Base-by-base conservation (phyloP, 1,140 invertebrate species). In the Bombus soroeensis region DNA sequence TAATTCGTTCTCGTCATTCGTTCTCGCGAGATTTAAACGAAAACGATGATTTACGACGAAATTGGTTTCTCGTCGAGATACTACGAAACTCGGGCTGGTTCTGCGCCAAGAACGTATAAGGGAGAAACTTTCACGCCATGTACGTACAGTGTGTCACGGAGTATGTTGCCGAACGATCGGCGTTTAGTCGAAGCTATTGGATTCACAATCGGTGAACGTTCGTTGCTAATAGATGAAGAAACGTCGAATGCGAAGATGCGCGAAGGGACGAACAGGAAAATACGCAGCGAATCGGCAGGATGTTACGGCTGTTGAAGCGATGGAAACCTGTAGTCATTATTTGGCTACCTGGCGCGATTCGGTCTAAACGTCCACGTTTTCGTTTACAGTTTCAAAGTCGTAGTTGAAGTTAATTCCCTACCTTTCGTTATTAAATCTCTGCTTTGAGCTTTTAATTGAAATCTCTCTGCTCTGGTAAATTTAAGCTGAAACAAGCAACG, bases 51-150 rank as follows among this genome's bases (percentile, higher is more conserved):
- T 68, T 34, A 34, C 73, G 6, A 76, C 9, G 72, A 77, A 43
- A 62, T 77, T 22, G 28, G 53, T 32, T 76, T 22, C 28, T 70
- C 64, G 4, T 25, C 25, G 32, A 71, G 47, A 57, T 62, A 62
- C 25, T 32, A 12, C 32, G n/a, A 72, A 84, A 71, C 68, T 41
- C 9, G 25, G 57, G 32, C 71, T 64, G 71, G 71, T 43, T 86
- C 47, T 75, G 22, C 32, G 39, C 18, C 41, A 81, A 25, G 8
- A 41, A 34, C 78, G 57, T 70, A 87, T 85, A 91, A 87, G 85
- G 90, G 59, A 91, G 92, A 93, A 93, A 94, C 94, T 95, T 95
- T 95, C 94, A 94, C 94, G 92, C 94, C 94, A 94, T 95, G 92
- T 95, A 93, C 84, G 94, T 39, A 41, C 66, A 78, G 66, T 71